phyloP scores from a whole-genome alignment of 2,113 vertebrate genomes.

The Labeo rohita region DNA sequence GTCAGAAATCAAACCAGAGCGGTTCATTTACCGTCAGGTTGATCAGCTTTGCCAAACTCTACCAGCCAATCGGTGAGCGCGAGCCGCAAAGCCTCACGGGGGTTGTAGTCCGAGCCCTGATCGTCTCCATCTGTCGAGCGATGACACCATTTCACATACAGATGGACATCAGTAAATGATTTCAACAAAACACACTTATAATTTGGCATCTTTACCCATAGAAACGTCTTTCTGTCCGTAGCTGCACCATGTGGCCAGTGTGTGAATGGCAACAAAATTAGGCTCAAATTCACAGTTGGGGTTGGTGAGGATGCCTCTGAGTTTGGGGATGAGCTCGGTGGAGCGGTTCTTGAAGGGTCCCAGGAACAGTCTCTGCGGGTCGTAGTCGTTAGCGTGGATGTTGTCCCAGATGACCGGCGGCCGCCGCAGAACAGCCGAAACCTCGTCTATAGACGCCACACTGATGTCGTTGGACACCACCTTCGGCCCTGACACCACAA shows the following conservation, averaged over 20 bases:
- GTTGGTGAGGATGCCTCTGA: conserved; percentile 94
- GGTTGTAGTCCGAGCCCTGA: conserved; percentile 88
- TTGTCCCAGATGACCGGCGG: conserved; percentile 98
- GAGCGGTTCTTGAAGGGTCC: conserved; percentile 95
- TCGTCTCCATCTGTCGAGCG: conserved; percentile 88
- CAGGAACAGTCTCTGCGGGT: conserved; percentile 94
- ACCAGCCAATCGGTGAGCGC: conserved; percentile 93
- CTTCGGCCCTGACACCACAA: conserved; percentile 85
- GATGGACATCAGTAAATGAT: background rate
- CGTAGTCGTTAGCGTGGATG: conserved; percentile 98
- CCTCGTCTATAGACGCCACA: conserved; percentile 95
- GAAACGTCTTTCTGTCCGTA: conserved; percentile 85
- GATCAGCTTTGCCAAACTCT: conserved; percentile 87
- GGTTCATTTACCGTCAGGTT: conserved; percentile 77
- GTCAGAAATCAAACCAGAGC: background rate
- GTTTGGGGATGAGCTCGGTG: conserved; percentile 90
- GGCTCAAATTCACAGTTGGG: conserved; percentile 98
- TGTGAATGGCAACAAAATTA: conserved; percentile 97
- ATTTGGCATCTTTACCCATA: conserved; percentile 84
- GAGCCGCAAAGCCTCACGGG: conserved; percentile 87
- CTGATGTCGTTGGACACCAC: conserved; percentile 97
- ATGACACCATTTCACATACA: background rate
- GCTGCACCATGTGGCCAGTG: conserved; percentile 93
- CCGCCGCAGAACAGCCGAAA: conserved; percentile 91
- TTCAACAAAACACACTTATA: background rate